These are phyloP conservation scores for Nephrotoma appendiculata DNA, from an alignment of 2,888 invertebrate species.

Conservation along the genomic window DNA sequence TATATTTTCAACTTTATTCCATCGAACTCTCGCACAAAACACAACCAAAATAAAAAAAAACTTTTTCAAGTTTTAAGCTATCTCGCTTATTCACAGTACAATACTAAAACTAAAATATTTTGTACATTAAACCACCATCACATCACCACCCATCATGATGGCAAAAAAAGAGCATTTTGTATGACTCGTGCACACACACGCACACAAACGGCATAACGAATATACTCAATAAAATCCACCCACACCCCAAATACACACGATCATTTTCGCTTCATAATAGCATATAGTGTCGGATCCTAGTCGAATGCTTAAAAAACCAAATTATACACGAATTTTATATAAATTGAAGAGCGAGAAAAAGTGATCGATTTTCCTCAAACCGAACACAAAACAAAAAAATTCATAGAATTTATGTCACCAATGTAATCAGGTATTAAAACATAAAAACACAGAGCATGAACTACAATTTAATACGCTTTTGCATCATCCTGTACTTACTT, in stretches of 20 bases:
- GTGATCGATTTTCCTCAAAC: background rate
- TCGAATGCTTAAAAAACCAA: background rate
- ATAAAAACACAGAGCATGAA: background rate
- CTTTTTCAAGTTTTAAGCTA: background rate
- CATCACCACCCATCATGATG: background rate
- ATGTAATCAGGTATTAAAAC: background rate
- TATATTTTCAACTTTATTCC: background rate
- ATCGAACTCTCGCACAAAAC: background rate
- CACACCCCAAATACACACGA: background rate
- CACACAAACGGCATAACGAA: background rate
- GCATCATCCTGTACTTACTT: conserved; percentile 40
- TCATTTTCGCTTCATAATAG: background rate
- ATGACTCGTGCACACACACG: background rate
- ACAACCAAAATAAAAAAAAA: background rate
- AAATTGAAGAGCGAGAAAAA: background rate
- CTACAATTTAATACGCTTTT: background rate
- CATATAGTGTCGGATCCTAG: background rate
- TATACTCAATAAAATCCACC: background rate
- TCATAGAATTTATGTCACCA: background rate
- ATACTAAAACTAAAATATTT: background rate
- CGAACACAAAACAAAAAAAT: background rate
- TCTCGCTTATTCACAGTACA: background rate
- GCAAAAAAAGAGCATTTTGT: background rate
- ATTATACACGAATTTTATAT: background rate
- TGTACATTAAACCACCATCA: background rate